phyloP scores from a whole-genome alignment of 2,113 vertebrate genomes.

The Eurystomus gularis region DNA sequence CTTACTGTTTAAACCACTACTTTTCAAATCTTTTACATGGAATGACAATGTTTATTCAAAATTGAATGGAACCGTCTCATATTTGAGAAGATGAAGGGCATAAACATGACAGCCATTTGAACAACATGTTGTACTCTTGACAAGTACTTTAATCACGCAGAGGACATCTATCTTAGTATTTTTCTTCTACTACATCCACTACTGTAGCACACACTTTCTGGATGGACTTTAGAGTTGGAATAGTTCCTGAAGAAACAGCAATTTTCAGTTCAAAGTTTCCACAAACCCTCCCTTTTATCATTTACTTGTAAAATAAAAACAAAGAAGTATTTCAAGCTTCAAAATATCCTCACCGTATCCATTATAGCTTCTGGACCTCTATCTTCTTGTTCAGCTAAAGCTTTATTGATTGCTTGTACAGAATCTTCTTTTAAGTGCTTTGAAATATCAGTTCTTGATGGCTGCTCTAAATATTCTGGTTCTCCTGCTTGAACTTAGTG shows the following conservation, averaged over 20 bases:
- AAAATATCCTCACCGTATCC: constrained; percentile 81
- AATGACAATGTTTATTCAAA: neutral
- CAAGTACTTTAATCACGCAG: neutral
- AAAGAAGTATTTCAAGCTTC: neutral
- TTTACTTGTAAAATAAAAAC: neutral
- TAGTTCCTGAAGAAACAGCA: neutral
- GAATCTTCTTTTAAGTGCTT: constrained; percentile 93
- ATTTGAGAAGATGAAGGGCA: neutral
- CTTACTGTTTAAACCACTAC: neutral
- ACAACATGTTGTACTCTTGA: neutral
- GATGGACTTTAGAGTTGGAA: neutral
- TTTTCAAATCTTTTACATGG: neutral
- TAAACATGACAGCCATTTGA: neutral
- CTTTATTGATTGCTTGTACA: constrained; percentile 87
- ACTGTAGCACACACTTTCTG: neutral
- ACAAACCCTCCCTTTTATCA: neutral
- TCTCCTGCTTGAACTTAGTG: constrained; percentile 83
- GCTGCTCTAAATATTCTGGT: constrained; percentile 96
- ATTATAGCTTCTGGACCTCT: constrained; percentile 89
- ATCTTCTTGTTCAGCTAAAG: constrained; percentile 85
- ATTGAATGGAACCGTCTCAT: neutral
- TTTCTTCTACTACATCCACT: neutral
- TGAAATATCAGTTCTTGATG: constrained; percentile 87
- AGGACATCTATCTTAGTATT: neutral
- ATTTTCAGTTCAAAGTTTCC: neutral